Conservation (phyloP, 2,797 vertebrate genomes). For the Rhyacichthys aspro region DNA sequence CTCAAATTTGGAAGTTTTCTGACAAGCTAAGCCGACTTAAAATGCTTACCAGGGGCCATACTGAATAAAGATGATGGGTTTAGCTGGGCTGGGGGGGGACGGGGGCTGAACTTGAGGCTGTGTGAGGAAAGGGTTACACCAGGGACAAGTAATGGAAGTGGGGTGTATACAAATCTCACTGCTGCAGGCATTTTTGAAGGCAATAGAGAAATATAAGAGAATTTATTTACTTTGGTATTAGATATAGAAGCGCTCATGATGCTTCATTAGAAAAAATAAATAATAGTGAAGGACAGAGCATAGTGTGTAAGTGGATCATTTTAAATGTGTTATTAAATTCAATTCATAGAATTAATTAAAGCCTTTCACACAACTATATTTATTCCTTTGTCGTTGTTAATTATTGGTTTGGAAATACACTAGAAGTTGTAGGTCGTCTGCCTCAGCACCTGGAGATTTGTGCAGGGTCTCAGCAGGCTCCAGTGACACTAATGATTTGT, state of each 20-base stretch:
- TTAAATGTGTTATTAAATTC: conserved; percentile 16
- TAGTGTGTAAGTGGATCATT: conserved; percentile 21
- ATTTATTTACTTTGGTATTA: conserved; percentile 41
- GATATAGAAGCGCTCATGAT: conserved; percentile 30
- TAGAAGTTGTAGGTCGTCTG: neutral
- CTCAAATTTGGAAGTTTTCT: conserved; percentile 53
- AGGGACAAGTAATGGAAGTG: conserved; percentile 53
- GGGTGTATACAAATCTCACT: conserved; percentile 46
- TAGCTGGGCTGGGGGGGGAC: conserved; percentile 43
- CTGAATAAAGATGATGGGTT: conserved; percentile 78
- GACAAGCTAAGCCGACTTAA: conserved; percentile 69
- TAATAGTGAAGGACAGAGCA: conserved; percentile 11
- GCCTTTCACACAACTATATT: conserved; percentile 24
- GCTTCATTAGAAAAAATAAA: conserved; percentile 25
- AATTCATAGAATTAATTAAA: conserved; percentile 17
- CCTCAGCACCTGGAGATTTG: conserved; percentile 4
- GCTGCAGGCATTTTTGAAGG: conserved; percentile 49
- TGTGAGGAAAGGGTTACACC: conserved; percentile 56
- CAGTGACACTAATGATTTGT: conserved; percentile 65
- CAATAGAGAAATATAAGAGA: conserved; percentile 38
- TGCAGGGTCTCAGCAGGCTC: conserved; percentile 34
- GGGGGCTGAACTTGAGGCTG: conserved; percentile 50
- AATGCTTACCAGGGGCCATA: conserved; percentile 70
- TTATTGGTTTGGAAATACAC: neutral
- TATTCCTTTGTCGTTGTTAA: conserved; percentile 21